Evolutionary conservation across 1,140 invertebrate genomes (phyloP).

Genomic region (Trissolcus basalis): DNA sequence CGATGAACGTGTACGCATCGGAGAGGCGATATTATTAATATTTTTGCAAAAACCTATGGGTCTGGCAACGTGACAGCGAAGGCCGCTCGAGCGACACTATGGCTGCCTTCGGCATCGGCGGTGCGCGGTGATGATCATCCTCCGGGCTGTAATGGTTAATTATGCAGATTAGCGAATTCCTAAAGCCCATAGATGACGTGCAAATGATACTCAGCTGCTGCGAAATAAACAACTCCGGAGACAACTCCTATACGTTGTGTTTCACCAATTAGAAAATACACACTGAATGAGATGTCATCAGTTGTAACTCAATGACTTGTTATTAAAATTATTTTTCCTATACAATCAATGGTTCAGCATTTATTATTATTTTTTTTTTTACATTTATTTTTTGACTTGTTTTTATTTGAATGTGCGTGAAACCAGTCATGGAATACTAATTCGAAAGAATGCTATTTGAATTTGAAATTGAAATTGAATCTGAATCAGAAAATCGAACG

Average conservation of each 20-base stretch:
- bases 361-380: too few species aligned
- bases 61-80: constrained; percentile 46
- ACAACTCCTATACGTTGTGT: not conserved
- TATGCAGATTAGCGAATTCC: constrained; percentile 59
- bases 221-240: constrained; percentile 32
- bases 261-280: too few species aligned
- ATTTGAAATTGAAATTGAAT: too few species aligned
- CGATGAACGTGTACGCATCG: constrained; percentile 22
- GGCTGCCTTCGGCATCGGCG: constrained; percentile 28
- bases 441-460: too few species aligned
- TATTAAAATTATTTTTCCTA: too few species aligned
- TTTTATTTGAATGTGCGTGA: too few species aligned
- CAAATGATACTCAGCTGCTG: constrained; percentile 33
- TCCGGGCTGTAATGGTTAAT: constrained; percentile 54
- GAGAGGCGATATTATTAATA: constrained; percentile 45
- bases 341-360: too few species aligned
- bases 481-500: too few species aligned
- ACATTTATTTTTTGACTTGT: too few species aligned
- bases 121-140: constrained; percentile 48
- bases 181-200: constrained; percentile 44
- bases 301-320: too few species aligned
- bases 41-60: constrained; percentile 21
- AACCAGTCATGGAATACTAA: too few species aligned
- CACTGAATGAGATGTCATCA: too few species aligned
- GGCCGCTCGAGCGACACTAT: constrained; percentile 46